These are phyloP conservation scores for Ataeniobius toweri DNA, from an alignment of 2,797 vertebrate genomes.

Conservation along the genomic window DNA sequence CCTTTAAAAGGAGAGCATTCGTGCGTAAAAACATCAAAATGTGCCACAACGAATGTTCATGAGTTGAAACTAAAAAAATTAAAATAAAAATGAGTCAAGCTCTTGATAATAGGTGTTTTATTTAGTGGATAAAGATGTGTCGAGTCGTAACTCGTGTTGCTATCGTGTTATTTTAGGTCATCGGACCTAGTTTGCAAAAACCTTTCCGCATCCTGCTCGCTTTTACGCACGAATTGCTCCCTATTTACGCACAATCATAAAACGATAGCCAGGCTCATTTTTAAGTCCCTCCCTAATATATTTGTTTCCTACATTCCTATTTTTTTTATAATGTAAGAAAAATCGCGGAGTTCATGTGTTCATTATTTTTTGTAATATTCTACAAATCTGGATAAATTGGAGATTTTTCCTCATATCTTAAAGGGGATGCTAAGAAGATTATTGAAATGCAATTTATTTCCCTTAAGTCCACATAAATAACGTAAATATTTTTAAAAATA, in stretches of 20 bases:
- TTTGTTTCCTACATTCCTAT: not conserved
- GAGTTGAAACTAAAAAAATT: not conserved
- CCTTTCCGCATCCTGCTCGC: conserved; percentile 1
- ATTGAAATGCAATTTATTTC: no score
- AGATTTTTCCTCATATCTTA: not conserved
- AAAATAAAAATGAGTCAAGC: not conserved
- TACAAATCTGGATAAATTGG: not conserved
- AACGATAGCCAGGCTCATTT: not conserved
- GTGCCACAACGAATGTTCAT: not conserved
- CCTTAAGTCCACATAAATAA: not conserved
- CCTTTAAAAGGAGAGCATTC: not conserved
- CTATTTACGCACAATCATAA: conserved; percentile 28
- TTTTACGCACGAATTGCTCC: conserved; percentile 56
- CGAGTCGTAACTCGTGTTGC: not conserved
- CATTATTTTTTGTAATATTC: not conserved
- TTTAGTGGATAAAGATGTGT: not conserved
- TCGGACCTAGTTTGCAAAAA: conserved; percentile 14
- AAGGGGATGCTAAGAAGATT: not conserved
- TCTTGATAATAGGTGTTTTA: conserved; percentile 1
- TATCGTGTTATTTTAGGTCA: conserved; percentile 5
- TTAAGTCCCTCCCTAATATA: not conserved
- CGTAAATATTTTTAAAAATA: not conserved
- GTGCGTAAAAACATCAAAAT: conserved; percentile 1
- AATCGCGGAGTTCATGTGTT: no score
- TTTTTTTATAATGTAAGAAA: not conserved